Percentiles rank a stretch among this genome's conserved stretches.
These are phyloP conservation scores for Periplaneta americana DNA, from an alignment of 1,140 invertebrate species.

Conservation along the genomic window DNA sequence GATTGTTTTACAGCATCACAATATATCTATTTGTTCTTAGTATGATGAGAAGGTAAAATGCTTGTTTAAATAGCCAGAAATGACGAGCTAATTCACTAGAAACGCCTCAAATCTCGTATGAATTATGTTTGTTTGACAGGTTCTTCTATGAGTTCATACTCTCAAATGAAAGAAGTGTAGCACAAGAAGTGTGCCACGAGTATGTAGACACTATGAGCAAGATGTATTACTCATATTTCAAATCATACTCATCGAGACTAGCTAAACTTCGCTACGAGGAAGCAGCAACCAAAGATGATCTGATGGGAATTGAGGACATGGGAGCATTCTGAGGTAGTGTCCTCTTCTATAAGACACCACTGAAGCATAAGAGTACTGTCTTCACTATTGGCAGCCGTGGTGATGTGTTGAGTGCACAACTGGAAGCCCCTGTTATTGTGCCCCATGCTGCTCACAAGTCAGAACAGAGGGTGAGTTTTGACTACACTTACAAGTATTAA, in stretches of 20 bases:
- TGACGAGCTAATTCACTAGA: too few relatives aligned
- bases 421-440: conserved; percentile 94
- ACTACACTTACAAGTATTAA: too few relatives aligned
- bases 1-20: too few relatives aligned
- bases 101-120: too few relatives aligned
- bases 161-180: conserved; percentile 89
- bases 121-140: conserved; percentile 33
- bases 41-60: too few relatives aligned
- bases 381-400: conserved; percentile 90
- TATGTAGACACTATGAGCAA: conserved; percentile 98
- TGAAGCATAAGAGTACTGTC: conserved; percentile 77
- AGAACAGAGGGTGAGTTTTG: conserved; percentile 59
- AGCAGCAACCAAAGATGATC: conserved; percentile 79
- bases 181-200: conserved; percentile 92
- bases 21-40: too few relatives aligned
- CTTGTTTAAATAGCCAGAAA: too few relatives aligned
- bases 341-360: conserved; percentile 65
- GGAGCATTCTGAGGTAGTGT: conserved; percentile 48
- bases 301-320: conserved; percentile 94
- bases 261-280: conserved; percentile 81
- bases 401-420: conserved; percentile 81
- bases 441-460: conserved; percentile 92
- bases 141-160: conserved; percentile 98
- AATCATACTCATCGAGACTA: conserved; percentile 87
- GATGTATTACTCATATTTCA: conserved; percentile 98